Evolutionary conservation across 2,888 invertebrate species (phyloP).

Genomic region (Dilophus febrilis): DNA sequence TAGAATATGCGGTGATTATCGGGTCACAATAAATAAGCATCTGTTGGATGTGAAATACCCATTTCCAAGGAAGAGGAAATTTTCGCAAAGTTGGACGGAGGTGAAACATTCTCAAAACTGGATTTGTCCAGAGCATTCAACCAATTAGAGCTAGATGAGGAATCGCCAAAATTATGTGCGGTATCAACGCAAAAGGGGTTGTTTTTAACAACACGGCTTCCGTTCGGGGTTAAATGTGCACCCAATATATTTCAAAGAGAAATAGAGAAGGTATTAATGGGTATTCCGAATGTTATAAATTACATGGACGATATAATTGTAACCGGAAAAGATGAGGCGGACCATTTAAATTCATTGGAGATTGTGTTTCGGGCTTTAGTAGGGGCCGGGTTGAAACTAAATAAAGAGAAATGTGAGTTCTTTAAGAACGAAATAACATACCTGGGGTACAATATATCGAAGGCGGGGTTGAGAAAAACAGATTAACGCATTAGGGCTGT

Average conservation of each 20-base stretch:
- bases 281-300: constrained; percentile 5
- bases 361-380: too few relatives aligned
- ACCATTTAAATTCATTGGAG: too few relatives aligned
- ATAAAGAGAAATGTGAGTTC: constrained; percentile 17
- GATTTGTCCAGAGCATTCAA: constrained; percentile 12
- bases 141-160: constrained; percentile 19
- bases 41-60: constrained; percentile 9
- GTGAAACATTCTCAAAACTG: constrained; percentile 7
- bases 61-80: constrained; percentile 8
- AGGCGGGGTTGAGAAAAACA: constrained; percentile 15
- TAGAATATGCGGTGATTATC: constrained; percentile 10
- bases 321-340: too few relatives aligned
- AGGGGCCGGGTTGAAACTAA: constrained; percentile 14
- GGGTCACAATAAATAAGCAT: constrained; percentile 8
- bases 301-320: constrained; percentile 15
- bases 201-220: constrained; percentile 16
- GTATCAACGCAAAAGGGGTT: constrained; percentile 14
- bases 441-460: constrained; percentile 17
- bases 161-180: constrained; percentile 14
- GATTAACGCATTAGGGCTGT: constrained; percentile 16
- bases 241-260: constrained; percentile 21
- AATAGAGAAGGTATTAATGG: constrained; percentile 17
- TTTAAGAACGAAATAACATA: constrained; percentile 13
- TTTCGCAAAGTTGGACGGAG: constrained; percentile 9
- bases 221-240: constrained; percentile 22